Evolutionary conservation across 2,888 invertebrate species (phyloP).

Genomic region (Metacarcinus magister): DNA sequence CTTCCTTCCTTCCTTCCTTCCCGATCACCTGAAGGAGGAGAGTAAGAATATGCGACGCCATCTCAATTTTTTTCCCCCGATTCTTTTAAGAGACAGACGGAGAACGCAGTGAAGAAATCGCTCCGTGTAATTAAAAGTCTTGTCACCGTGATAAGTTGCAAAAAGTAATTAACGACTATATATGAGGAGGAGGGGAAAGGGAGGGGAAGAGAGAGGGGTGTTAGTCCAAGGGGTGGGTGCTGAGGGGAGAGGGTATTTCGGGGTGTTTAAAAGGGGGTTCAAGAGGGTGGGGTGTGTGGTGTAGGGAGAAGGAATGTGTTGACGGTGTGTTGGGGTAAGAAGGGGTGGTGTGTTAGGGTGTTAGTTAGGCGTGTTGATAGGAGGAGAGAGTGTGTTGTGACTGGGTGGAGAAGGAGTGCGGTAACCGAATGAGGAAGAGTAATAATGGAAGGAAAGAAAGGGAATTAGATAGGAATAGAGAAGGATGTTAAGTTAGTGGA

Average conservation of each 20-base stretch:
- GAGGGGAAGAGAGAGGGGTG: slow-evolving; percentile 5
- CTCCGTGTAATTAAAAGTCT: slow-evolving; percentile 79
- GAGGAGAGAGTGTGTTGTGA: too few relatives aligned
- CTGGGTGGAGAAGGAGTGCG: too few relatives aligned
- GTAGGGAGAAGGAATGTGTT: too few relatives aligned
- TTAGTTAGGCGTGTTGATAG: too few relatives aligned
- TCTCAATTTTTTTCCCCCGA: slow-evolving; percentile 61
- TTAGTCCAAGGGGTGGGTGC: background rate
- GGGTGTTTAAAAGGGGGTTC: too few relatives aligned
- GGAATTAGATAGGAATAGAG: too few relatives aligned
- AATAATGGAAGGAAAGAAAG: too few relatives aligned
- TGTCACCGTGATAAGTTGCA: slow-evolving; percentile 80
- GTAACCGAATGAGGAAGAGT: too few relatives aligned
- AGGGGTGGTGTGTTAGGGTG: too few relatives aligned
- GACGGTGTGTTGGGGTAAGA: too few relatives aligned
- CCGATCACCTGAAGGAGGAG: slow-evolving; percentile 41
- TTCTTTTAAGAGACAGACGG: slow-evolving; percentile 72
- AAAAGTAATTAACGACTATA: slow-evolving; percentile 81
- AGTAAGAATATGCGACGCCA: slow-evolving; percentile 45
- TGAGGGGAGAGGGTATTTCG: background rate
- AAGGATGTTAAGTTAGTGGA: too few relatives aligned
- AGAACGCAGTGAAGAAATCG: slow-evolving; percentile 57
- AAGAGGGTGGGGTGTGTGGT: too few relatives aligned
- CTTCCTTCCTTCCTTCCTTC: background rate
- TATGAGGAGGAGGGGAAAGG: slow-evolving; percentile 68